Evolutionary conservation across 2,113 vertebrate species (phyloP).

Genomic region (Hippopotamus amphibius): DNA sequence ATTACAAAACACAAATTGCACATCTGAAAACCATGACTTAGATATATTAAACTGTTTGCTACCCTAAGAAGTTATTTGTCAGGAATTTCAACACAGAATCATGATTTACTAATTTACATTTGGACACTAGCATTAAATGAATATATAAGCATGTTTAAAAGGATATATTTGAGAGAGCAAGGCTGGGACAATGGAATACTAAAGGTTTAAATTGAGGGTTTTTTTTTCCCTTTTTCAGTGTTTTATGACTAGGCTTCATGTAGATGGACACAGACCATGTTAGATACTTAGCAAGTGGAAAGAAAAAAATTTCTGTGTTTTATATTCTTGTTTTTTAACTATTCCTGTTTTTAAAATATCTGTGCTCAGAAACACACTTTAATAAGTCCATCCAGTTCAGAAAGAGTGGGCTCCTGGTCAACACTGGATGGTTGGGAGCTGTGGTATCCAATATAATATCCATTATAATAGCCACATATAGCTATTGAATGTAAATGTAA

Average conservation of each 20-base stretch:
- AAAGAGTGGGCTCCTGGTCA: background rate
- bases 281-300: background rate
- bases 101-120: constrained; percentile 17
- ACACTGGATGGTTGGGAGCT: background rate
- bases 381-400: background rate
- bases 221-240: background rate
- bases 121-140: background rate
- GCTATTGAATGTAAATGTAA: background rate
- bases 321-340: background rate
- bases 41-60: constrained; percentile 43
- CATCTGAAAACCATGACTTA: constrained; percentile 70
- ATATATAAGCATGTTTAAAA: background rate
- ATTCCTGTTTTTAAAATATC: background rate
- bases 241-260: background rate
- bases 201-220: background rate
- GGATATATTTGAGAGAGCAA: constrained; percentile 20
- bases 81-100: background rate
- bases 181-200: background rate
- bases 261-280: background rate
- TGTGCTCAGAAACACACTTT: constrained; percentile 27
- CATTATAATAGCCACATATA: background rate
- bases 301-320: background rate
- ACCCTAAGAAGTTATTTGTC: constrained; percentile 17
- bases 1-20: background rate
- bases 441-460: background rate